Evolutionary conservation across 2,113 vertebrate species (phyloP).

Genomic region (Otocyon megalotis): DNA sequence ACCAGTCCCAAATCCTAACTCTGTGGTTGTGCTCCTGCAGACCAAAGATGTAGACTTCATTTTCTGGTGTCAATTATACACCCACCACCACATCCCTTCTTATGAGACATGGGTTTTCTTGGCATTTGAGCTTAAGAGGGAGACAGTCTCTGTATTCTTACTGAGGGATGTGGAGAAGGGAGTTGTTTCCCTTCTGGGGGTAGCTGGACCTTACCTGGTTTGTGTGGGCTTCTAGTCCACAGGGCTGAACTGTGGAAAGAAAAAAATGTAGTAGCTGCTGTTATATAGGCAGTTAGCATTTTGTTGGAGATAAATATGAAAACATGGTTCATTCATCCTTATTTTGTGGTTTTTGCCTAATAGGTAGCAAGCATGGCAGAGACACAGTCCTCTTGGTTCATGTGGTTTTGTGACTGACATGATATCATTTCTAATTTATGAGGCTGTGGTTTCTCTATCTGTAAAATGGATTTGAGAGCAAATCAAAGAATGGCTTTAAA

Average conservation of each 20-base stretch:
- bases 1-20: neutral
- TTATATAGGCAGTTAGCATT: neutral
- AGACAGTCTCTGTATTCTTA: neutral
- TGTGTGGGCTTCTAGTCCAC: neutral
- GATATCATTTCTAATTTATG: neutral
- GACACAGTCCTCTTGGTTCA: neutral
- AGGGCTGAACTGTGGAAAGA: neutral
- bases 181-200: neutral
- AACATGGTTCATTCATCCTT: neutral
- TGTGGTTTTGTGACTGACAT: neutral
- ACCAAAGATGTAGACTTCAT: neutral
- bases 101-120: neutral
- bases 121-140: neutral
- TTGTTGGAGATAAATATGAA: neutral
- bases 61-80: neutral
- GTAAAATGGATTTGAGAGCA: conserved; percentile 36
- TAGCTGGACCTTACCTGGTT: neutral
- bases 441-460: neutral
- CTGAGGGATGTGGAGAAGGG: neutral
- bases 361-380: neutral
- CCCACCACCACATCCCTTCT: neutral
- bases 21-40: neutral
- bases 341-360: neutral
- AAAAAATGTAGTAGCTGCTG: neutral
- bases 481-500: neutral